These are phyloP conservation scores for Cherax quadricarinatus DNA, from an alignment of 1,140 invertebrate genomes.

Conservation along the genomic window DNA sequence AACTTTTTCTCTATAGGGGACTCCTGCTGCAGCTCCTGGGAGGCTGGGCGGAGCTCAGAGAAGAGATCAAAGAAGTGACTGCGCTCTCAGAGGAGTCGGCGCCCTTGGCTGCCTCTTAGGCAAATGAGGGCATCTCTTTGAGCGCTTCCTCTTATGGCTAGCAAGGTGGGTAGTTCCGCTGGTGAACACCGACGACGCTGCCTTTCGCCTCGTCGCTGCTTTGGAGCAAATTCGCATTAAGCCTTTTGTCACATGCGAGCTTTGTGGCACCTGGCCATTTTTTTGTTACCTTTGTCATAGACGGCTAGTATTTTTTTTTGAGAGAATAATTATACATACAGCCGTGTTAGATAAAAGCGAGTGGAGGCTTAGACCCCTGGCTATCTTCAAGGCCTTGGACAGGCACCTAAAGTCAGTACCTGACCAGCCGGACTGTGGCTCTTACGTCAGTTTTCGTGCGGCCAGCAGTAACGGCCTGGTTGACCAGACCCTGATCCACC, in stretches of 20 bases:
- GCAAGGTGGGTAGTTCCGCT: constrained; percentile 4
- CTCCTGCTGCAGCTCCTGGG: neutral
- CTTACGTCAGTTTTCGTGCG: too few relatives aligned
- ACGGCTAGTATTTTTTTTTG: neutral
- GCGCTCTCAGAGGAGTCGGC: neutral
- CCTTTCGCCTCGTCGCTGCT: neutral
- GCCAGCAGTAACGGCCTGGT: too few relatives aligned
- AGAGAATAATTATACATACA: too few relatives aligned
- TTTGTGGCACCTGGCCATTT: neutral
- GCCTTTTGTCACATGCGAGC: neutral
- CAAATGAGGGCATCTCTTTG: neutral
- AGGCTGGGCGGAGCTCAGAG: neutral
- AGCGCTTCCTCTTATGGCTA: neutral
- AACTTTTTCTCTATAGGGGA: neutral
- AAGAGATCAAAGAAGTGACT: constrained; percentile 1
- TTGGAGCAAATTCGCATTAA: neutral
- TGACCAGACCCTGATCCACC: too few relatives aligned
- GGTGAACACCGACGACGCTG: constrained; percentile 1
- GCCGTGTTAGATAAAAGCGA: too few relatives aligned
- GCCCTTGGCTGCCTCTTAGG: constrained; percentile 15
- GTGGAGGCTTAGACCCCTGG: too few relatives aligned
- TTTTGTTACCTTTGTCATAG: neutral
- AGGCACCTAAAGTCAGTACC: too few relatives aligned
- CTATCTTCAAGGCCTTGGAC: too few relatives aligned
- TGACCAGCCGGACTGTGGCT: too few relatives aligned